phyloP scores from a whole-genome alignment of 2,888 invertebrate species.

The Tetrapedia diversipes region DNA sequence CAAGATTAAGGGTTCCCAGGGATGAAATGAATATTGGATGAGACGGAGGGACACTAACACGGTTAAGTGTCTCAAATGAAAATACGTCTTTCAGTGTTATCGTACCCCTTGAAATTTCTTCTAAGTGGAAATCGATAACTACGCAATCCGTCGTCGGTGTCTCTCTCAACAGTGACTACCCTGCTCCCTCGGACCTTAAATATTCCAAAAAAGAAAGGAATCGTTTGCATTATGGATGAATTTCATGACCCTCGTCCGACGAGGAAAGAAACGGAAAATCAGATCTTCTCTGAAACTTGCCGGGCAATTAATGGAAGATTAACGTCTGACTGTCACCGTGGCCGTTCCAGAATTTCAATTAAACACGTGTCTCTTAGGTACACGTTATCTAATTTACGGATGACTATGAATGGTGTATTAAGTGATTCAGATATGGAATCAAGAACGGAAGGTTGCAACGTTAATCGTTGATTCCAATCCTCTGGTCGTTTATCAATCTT shows the following conservation, averaged over 20 bases:
- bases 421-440: no score
- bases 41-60: constrained; percentile 41
- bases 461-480: no score
- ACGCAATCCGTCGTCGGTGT: constrained; percentile 45
- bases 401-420: no score
- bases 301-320: neutral
- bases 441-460: no score
- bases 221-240: constrained; percentile 40
- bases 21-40: constrained; percentile 47
- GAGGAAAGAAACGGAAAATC: neutral
- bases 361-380: no score
- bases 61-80: constrained; percentile 41
- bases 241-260: neutral
- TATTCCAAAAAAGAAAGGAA: constrained; percentile 12
- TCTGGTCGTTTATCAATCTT: no score
- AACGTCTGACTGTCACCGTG: no score
- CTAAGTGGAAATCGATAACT: constrained; percentile 50
- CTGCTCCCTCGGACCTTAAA: constrained; percentile 20
- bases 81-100: constrained; percentile 33
- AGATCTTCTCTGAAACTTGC: neutral
- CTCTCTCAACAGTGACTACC: constrained; percentile 47
- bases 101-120: constrained; percentile 40
- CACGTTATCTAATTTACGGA: no score
- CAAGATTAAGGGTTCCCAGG: constrained; percentile 29
- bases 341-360: no score